A percentile compares a stretch with the other conserved stretches of the same genome.
phyloP scores from a whole-genome alignment of 2,797 vertebrate genomes.

The Sebastiscus tertius region DNA sequence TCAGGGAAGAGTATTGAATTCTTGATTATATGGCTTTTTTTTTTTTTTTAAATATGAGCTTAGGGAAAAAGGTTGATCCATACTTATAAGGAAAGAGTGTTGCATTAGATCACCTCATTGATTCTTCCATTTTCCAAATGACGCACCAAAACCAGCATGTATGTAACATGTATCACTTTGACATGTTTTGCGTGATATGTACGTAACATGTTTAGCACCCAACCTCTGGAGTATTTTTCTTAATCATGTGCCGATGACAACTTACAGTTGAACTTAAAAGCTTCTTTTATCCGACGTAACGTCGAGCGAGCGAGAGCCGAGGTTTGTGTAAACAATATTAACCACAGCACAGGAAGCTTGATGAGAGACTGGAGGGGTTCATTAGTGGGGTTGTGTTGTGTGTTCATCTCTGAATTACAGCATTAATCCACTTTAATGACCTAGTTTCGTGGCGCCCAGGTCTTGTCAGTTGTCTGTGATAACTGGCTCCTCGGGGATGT shows the following conservation, averaged over 20 bases:
- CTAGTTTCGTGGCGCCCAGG: constrained; percentile 71
- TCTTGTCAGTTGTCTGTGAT: constrained; percentile 74
- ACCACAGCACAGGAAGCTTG: constrained; percentile 37
- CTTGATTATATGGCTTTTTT: background rate
- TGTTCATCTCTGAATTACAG: constrained; percentile 71
- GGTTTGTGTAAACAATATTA: constrained; percentile 48
- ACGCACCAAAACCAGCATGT: background rate
- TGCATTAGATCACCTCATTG: background rate
- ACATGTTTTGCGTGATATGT: background rate
- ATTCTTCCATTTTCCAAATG: background rate
- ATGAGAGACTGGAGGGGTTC: constrained; percentile 53
- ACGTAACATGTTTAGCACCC: background rate
- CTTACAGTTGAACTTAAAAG: background rate
- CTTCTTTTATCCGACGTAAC: background rate
- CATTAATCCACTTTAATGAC: constrained; percentile 80
- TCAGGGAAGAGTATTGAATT: background rate
- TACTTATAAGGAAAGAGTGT: background rate
- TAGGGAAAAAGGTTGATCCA: background rate
- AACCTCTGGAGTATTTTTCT: background rate
- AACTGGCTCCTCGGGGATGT: constrained; percentile 70
- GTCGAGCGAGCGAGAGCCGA: background rate
- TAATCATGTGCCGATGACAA: background rate
- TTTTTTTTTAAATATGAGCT: background rate
- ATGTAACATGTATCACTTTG: background rate
- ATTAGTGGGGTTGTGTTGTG: constrained; percentile 61